These are phyloP conservation scores for Himalopsyche phryganea DNA, from an alignment of 1,140 invertebrate genomes.

Conservation along the genomic window DNA sequence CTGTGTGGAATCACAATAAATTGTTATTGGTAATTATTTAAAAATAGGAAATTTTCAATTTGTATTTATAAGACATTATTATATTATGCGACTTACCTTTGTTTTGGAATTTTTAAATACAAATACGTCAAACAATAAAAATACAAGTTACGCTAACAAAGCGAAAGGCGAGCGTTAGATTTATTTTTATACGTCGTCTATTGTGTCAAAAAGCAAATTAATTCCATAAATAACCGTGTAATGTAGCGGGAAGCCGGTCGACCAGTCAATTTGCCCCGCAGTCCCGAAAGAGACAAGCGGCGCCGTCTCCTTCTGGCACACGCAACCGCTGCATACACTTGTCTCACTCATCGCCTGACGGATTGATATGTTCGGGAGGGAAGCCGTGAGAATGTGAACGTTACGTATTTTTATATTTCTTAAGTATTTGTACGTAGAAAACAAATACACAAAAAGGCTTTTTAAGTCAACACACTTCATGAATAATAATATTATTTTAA, in stretches of 20 bases:
- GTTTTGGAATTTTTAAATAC: too few species aligned
- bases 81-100: too few species aligned
- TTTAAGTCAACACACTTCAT: too few species aligned
- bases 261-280: slow-evolving; percentile 2
- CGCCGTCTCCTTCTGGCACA: not conserved
- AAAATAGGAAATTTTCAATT: too few species aligned
- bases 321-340: slow-evolving; percentile 7
- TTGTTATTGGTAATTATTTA: too few species aligned
- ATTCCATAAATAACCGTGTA: slow-evolving; percentile 32
- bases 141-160: too few species aligned
- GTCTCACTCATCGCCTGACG: slow-evolving; percentile 32
- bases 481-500: too few species aligned
- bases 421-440: not conserved
- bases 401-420: not conserved
- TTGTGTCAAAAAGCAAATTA: slow-evolving; percentile 33
- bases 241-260: slow-evolving; percentile 7
- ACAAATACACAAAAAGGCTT: too few species aligned
- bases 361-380: slow-evolving; percentile 24
- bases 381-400: slow-evolving; percentile 14
- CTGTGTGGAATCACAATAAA: too few species aligned
- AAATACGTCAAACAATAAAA: too few species aligned
- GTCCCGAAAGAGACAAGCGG: not conserved
- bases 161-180: not conserved
- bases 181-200: slow-evolving; percentile 14
- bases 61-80: too few species aligned